Base-by-base conservation (phyloP, 2,888 invertebrate genomes). In the Drosophila greeni region DNA sequence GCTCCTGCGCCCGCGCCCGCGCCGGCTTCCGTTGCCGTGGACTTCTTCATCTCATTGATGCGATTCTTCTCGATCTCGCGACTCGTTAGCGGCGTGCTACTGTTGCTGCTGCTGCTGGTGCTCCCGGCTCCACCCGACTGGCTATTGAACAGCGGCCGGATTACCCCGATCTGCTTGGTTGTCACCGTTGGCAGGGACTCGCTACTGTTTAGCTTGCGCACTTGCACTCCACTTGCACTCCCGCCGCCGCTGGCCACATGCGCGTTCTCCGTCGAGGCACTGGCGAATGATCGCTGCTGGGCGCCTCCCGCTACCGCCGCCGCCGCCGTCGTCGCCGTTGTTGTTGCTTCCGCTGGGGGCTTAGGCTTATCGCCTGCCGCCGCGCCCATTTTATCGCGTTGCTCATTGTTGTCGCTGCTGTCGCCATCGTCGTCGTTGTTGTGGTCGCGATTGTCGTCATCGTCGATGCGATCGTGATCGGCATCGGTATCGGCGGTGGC, bases 31-130 rank as follows among this genome's bases (percentile, higher is more conserved):
- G 75, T 39, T 9, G 82, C 81, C 18, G 75, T 74, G n/a, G 85
- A 85, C 61, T 91, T 92, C 86, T 93, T 93, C 64, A 91, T 91
- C 71, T 91, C 90, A 87, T 93, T 93, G 65, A 92, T 93, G 43
- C 92, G 88, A 88, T 93, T 93, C 86, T 93, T 93, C 84, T 93
- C 93, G 55, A 92, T 91, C 87, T 93, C 93, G 54, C 91, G 89
- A 62, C 91, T 91, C 47, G 92, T 92, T 55, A 93, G 72, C 14
- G 70, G 65, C 18, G 68, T 52, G 33, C 26, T 29, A 9, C 42
- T 43, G 5, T 48, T 43, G 11, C 5, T 45, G 47, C 3, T 33
- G 14, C 14, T 24, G 11, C 26, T 43, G 12, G 23, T 18, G 54
- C 55, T 56, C 40, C 47, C 55, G 12, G 55, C 49, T 49, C 49